Percentiles rank a stretch among this genome's conserved stretches.
Conservation (phyloP, 2,888 invertebrate species). For the Nomada ferruginata region DNA sequence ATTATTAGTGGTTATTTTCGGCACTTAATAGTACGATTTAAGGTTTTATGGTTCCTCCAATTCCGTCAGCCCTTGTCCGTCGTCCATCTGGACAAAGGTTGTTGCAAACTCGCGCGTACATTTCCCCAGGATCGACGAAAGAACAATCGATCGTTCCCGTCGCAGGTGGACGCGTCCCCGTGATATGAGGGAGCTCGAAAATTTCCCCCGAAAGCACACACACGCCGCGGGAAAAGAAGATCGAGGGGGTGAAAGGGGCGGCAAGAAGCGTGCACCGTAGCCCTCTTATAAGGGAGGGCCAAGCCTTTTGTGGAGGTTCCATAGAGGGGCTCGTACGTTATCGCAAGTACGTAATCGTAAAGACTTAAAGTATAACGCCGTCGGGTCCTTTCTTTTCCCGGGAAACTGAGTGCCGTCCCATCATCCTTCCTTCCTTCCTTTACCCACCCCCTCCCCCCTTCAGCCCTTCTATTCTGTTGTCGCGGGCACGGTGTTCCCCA, state of each 20-base stretch:
- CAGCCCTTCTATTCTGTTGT: constrained; percentile 21
- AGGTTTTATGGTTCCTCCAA: too few species aligned
- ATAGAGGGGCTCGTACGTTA: constrained; percentile 59
- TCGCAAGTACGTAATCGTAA: constrained; percentile 68
- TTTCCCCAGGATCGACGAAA: constrained; percentile 20
- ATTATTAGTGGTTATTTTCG: too few species aligned
- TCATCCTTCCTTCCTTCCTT: constrained; percentile 53
- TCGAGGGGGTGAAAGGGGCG: constrained; percentile 1
- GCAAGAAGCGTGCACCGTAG: constrained; percentile 36
- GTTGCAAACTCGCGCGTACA: constrained; percentile 3
- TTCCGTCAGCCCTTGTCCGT: neutral
- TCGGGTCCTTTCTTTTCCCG: constrained; percentile 43
- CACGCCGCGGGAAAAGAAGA: neutral
- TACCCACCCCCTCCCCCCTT: neutral
- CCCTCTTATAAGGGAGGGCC: constrained; percentile 33
- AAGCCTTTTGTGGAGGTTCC: constrained; percentile 52
- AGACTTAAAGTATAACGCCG: constrained; percentile 66
- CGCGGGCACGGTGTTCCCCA: constrained; percentile 20
- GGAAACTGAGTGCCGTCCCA: constrained; percentile 46
- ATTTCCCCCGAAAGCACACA: constrained; percentile 13
- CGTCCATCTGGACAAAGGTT: constrained; percentile 9
- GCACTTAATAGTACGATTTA: too few species aligned
- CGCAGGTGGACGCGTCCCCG: constrained; percentile 32
- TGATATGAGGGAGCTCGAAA: constrained; percentile 25
- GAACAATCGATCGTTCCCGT: constrained; percentile 27